Evolutionary conservation across 1,140 invertebrate species (phyloP), one percentile per base, ranked within the genome.

Genomic region (Euura saliciscinereae): DNA sequence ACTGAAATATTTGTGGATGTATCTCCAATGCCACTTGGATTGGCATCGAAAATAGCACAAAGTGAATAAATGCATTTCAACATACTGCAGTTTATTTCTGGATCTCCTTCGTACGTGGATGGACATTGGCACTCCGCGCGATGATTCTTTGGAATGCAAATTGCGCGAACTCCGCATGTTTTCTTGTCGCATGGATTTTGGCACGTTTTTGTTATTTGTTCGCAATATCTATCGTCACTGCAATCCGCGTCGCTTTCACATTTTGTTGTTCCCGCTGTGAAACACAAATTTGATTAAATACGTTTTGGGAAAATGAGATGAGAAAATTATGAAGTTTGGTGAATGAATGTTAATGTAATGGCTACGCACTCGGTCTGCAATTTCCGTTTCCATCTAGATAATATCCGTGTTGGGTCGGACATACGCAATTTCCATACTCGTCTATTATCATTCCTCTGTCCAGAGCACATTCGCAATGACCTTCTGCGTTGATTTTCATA

Each of bases 81-180:
- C 88, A 88, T 84, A 91, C 91, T 91, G 87, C 94, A 95, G 71
- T 90, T 87, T 8, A 90, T 85, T 73, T 92, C 89, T 28, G 94
- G 90, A 81, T 95, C 91, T 75, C 94, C 94, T 45, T 85, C 87
- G 79, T 93, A 93, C 28, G 92, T 92, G 42, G 90, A 88, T 44
- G 93, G 91, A 82, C 95, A 96, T 44, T 91, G 89, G 82, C 96
- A 98, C 28, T 92, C 85, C 11, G 93, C 94, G 75, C 91, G 89
- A 83, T 98, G 96, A 74, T 93, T 92, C 3, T 91, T 91, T 1
- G 93, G 92, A 76, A 94, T 94, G 79, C 96, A 97, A 59, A 93
- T 89, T 1, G 95, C 94, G 82, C 95, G 92, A 1, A 91, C 86
- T 6, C 93, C 94, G 79, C 96, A 97, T 0, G 89, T 88, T 77